These are phyloP conservation scores for Gadopsis bispinosus DNA, from an alignment of 2,797 vertebrate genomes.

Conservation along the genomic window DNA sequence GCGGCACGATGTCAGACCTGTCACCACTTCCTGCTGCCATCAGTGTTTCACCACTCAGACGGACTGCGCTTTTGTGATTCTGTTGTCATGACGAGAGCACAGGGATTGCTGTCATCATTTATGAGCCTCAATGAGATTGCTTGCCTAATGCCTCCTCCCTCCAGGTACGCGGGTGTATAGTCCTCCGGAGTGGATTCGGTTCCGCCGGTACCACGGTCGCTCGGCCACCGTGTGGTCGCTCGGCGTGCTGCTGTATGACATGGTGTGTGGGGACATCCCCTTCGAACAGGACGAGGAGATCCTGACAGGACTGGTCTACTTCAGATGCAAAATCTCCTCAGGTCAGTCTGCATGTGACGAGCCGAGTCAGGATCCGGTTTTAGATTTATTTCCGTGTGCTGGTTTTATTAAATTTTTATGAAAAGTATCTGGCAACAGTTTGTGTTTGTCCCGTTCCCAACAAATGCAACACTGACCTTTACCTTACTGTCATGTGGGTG, in stretches of 20 bases:
- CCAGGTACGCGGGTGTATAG: conserved; percentile 94
- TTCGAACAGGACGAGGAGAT: conserved; percentile 96
- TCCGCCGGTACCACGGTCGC: conserved; percentile 92
- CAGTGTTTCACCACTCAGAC: background rate
- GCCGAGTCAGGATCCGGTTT: background rate
- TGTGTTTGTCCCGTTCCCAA: too few species aligned
- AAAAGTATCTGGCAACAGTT: background rate
- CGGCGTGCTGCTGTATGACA: conserved; percentile 93
- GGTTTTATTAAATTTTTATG: background rate
- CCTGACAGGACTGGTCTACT: conserved; percentile 87
- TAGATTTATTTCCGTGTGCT: background rate
- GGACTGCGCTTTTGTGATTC: background rate
- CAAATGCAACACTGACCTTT: background rate
- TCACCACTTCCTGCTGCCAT: background rate
- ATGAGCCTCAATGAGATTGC: background rate
- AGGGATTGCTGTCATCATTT: background rate
- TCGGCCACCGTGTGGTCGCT: conserved; percentile 95
- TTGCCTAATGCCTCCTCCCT: background rate
- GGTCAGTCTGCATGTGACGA: conserved; percentile 75
- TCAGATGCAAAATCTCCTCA: conserved; percentile 90
- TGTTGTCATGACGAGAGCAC: background rate
- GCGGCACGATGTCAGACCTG: background rate
- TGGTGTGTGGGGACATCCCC: conserved; percentile 96
- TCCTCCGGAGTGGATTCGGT: conserved; percentile 94
- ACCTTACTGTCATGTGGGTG: conserved; percentile 80